These are phyloP conservation scores for Coecobrya sp. DNA, from an alignment of 2,888 invertebrate genomes.

Conservation along the genomic window DNA sequence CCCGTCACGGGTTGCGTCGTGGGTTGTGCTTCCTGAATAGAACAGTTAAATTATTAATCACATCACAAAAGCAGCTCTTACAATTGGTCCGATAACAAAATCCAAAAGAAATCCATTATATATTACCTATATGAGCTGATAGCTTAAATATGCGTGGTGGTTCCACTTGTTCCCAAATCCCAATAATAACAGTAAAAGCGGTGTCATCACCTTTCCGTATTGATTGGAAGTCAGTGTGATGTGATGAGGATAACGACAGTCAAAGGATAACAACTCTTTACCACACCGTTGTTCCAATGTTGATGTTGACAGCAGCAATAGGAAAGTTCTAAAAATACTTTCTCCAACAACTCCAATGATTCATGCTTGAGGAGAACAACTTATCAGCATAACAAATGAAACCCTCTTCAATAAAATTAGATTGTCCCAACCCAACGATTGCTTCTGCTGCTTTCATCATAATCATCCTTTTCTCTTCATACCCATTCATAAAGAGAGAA, in stretches of 20 bases:
- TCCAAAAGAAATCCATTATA: neutral
- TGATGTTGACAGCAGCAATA: too few species aligned
- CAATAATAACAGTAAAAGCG: too few species aligned
- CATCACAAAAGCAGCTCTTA: neutral
- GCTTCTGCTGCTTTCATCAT: neutral
- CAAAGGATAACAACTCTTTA: too few species aligned
- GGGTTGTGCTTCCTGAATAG: neutral
- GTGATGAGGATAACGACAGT: too few species aligned
- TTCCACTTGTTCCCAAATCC: too few species aligned
- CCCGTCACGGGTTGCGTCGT: neutral
- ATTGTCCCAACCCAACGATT: neutral
- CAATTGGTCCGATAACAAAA: neutral
- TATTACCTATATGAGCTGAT: neutral
- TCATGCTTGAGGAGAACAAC: too few species aligned
- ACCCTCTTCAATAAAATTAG: neutral
- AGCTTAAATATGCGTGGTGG: too few species aligned
- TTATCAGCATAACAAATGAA: neutral
- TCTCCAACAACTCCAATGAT: too few species aligned
- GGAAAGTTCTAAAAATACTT: too few species aligned
- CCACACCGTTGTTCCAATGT: too few species aligned
- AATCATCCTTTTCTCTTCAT: neutral
- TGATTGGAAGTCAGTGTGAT: too few species aligned
- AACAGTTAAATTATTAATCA: neutral
- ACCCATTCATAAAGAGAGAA: slow-evolving; percentile 26
- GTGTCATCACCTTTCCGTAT: too few species aligned